These are phyloP conservation scores for Noctua janthina DNA, from an alignment of 2,888 invertebrate genomes.

Conservation along the genomic window DNA sequence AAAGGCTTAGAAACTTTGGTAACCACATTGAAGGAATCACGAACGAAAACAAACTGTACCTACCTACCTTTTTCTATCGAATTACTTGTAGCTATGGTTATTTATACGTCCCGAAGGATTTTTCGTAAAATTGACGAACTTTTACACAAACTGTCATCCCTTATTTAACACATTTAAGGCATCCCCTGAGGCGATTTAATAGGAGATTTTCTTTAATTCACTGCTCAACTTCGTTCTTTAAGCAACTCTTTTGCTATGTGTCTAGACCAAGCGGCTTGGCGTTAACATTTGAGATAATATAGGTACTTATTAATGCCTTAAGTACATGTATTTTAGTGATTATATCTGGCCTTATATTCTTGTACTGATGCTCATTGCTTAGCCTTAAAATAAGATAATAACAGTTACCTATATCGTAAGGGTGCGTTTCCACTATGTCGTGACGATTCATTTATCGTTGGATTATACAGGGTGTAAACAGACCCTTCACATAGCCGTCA, in stretches of 20 bases:
- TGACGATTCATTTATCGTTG: too few species aligned
- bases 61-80: background rate
- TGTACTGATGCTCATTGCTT: too few species aligned
- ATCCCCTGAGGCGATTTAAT: background rate
- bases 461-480: too few species aligned
- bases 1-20: slow-evolving; percentile 6
- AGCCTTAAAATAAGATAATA: too few species aligned
- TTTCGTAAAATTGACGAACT: background rate
- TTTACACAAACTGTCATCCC: background rate
- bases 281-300: too few species aligned
- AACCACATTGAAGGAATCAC: slow-evolving; percentile 10
- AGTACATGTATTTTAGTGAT: too few species aligned
- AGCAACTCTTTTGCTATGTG: background rate
- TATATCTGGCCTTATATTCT: too few species aligned
- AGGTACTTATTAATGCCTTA: too few species aligned
- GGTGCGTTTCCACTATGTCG: too few species aligned
- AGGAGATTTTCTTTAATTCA: background rate
- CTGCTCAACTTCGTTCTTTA: background rate
- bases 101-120: background rate
- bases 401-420: too few species aligned
- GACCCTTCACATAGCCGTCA: too few species aligned
- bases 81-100: background rate
- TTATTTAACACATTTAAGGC: background rate
- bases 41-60: slow-evolving; percentile 11
- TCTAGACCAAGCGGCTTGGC: background rate